These are phyloP conservation scores for Megalonaias nervosa DNA, from an alignment of 1,140 invertebrate genomes.

Conservation along the genomic window DNA sequence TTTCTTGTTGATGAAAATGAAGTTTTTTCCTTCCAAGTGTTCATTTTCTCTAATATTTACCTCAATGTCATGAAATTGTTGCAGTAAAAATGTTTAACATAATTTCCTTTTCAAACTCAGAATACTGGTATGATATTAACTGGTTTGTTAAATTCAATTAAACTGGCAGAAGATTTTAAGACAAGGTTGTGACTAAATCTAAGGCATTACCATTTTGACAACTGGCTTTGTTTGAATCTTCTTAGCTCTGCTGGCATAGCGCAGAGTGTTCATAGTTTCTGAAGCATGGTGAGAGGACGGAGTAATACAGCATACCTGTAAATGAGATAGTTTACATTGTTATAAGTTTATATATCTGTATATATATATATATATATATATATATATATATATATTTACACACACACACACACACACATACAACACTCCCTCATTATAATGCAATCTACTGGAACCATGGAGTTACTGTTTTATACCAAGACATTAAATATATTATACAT, in stretches of 20 bases:
- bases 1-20: no score
- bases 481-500: neutral
- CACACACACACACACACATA: conserved; percentile 8
- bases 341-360: neutral
- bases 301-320: conserved; percentile 70
- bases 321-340: conserved; percentile 11
- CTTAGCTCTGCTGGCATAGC: conserved; percentile 70
- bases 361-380: conserved; percentile 16
- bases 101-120: no score
- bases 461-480: neutral
- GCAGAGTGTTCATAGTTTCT: conserved; percentile 70
- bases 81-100: no score
- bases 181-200: no score
- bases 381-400: conserved; percentile 17
- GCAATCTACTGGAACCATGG: conserved; percentile 1
- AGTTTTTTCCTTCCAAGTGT: no score
- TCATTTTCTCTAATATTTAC: no score
- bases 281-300: conserved; percentile 64
- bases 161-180: no score
- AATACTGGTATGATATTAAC: no score
- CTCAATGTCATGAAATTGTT: neutral
- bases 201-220: conserved; percentile 80
- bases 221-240: conserved; percentile 70
- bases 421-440: conserved; percentile 1
- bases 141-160: no score